Percentiles rank a stretch among this genome's conserved stretches.
Conservation (phyloP, 2,888 invertebrate species). For the Callosobruchus maculatus region DNA sequence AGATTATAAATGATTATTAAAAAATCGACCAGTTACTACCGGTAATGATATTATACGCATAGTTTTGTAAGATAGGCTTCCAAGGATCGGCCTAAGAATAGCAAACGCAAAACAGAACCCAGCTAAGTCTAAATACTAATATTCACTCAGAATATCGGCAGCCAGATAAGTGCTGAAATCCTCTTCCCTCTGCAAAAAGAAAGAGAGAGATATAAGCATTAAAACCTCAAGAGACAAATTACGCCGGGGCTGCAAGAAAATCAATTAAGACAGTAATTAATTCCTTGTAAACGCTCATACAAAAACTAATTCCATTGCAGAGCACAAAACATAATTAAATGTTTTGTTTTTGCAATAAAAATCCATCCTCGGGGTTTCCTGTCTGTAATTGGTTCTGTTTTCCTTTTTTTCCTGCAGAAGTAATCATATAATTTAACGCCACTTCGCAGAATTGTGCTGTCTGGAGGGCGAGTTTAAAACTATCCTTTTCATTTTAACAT, state of each 20-base stretch:
- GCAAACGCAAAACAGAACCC: neutral
- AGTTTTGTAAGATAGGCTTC: too few relatives aligned
- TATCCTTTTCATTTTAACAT: neutral
- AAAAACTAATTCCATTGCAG: slow-evolving; percentile 45
- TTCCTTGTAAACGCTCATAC: slow-evolving; percentile 43
- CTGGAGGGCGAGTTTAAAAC: neutral
- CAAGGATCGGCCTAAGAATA: too few relatives aligned
- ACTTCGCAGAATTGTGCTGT: slow-evolving; percentile 14
- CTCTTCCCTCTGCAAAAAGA: neutral
- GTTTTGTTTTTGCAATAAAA: slow-evolving; percentile 43
- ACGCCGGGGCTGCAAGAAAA: slow-evolving; percentile 42
- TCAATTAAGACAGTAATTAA: slow-evolving; percentile 46
- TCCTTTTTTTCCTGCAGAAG: slow-evolving; percentile 21
- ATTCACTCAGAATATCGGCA: neutral
- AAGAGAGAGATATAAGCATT: slow-evolving; percentile 31
- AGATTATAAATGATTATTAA: too few relatives aligned
- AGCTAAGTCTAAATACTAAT: neutral
- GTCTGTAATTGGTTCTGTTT: slow-evolving; percentile 36
- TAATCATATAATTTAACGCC: slow-evolving; percentile 38
- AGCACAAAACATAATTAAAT: slow-evolving; percentile 46
- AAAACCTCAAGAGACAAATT: slow-evolving; percentile 38
- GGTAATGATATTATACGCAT: too few relatives aligned
- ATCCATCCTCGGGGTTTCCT: slow-evolving; percentile 40
- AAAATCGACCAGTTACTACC: too few relatives aligned
- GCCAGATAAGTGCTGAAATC: neutral